phyloP scores from a whole-genome alignment of 2,113 vertebrate genomes.

The Peromyscus leucopus region DNA sequence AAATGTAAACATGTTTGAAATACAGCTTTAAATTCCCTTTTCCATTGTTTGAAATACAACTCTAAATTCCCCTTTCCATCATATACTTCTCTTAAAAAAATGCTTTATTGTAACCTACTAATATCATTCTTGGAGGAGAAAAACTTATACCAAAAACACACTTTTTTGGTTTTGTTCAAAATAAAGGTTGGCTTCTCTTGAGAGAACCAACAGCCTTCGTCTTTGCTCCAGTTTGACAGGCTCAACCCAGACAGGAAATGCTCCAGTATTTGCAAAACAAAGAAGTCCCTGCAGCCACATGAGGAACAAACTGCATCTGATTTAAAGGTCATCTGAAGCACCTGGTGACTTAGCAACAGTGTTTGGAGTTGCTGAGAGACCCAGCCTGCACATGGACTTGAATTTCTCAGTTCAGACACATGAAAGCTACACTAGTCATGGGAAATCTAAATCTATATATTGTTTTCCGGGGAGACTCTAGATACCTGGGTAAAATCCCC shows the following conservation, averaged over 20 bases:
- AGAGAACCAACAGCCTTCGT: conserved; percentile 65
- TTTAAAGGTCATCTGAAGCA: conserved; percentile 84
- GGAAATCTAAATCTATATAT: conserved; percentile 57
- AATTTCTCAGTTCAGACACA: conserved; percentile 79
- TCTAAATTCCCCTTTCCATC: conserved; percentile 24
- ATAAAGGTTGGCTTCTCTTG: conserved; percentile 56
- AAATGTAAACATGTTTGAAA: conserved; percentile 22
- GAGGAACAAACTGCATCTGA: conserved; percentile 78
- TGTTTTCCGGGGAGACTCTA: conserved; percentile 73
- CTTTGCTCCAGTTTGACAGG: conserved; percentile 64
- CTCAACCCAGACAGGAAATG: conserved; percentile 77
- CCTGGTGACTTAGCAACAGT: conserved; percentile 84
- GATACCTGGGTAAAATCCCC: conserved; percentile 34
- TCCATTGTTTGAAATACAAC: conserved; percentile 42
- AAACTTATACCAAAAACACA: conserved; percentile 8
- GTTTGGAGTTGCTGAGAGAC: conserved; percentile 85
- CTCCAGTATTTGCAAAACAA: conserved; percentile 80
- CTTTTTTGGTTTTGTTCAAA: conserved; percentile 58
- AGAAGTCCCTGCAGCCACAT: conserved; percentile 74
- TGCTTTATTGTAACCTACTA: not conserved
- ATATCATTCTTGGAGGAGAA: not conserved
- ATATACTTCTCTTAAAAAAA: not conserved
- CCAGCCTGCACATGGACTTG: conserved; percentile 77
- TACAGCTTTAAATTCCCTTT: conserved; percentile 36
- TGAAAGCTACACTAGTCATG: conserved; percentile 74